phyloP scores from a whole-genome alignment of 2,888 invertebrate genomes.

The Poecilus cupreus region DNA sequence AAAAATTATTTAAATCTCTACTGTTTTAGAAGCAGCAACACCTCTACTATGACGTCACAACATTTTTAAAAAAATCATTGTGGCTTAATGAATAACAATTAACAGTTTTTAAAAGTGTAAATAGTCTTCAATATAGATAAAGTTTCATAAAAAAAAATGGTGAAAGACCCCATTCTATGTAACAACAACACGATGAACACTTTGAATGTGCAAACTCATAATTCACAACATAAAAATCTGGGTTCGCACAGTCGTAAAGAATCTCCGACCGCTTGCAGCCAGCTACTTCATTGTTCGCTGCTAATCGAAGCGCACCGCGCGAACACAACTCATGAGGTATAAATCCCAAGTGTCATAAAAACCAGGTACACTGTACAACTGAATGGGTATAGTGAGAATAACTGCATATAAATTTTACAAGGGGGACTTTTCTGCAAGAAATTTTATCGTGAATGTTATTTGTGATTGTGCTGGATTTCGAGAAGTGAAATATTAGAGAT shows the following conservation, averaged over 20 bases:
- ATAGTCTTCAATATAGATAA: too few species aligned
- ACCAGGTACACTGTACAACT: background rate
- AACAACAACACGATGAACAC: too few species aligned
- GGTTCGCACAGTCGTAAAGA: constrained; percentile 1
- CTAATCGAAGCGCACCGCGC: constrained; percentile 9
- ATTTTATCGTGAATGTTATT: background rate
- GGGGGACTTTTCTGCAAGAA: background rate
- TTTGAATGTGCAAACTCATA: too few species aligned
- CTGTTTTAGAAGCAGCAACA: too few species aligned
- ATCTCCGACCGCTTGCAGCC: background rate
- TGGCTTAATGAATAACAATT: too few species aligned
- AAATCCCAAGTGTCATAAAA: constrained; percentile 21
- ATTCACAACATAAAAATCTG: constrained; percentile 14
- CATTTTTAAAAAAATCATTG: too few species aligned
- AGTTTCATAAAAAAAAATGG: too few species aligned
- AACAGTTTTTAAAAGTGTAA: too few species aligned
- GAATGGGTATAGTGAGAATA: background rate
- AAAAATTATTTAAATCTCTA: too few species aligned
- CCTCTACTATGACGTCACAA: too few species aligned
- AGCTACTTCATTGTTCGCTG: constrained; percentile 49
- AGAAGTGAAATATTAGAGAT: background rate
- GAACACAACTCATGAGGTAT: background rate
- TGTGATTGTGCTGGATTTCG: too few species aligned
- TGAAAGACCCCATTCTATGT: too few species aligned
- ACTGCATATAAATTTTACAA: constrained; percentile 30